These are phyloP conservation scores for Cordylochernes scorpioides DNA, from an alignment of 2,888 invertebrate genomes.

Conservation along the genomic window DNA sequence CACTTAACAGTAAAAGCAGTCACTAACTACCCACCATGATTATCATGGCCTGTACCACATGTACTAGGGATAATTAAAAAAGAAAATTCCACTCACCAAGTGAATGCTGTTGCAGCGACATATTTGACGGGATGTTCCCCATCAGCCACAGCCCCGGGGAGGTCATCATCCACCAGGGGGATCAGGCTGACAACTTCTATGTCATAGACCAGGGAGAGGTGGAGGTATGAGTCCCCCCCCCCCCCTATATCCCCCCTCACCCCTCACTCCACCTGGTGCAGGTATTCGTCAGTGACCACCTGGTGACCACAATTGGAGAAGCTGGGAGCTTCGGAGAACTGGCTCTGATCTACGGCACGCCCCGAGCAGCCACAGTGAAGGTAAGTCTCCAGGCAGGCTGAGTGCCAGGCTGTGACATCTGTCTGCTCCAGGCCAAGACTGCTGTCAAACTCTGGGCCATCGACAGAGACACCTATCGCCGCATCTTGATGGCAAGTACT, in stretches of 20 bases:
- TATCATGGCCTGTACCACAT: no score
- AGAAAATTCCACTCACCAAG: no score
- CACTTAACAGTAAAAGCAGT: no score
- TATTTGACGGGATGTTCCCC: constrained; percentile 99
- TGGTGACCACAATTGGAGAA: constrained; percentile 76
- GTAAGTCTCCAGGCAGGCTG: constrained; percentile 1
- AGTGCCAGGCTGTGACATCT: not conserved
- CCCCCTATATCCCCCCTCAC: not conserved
- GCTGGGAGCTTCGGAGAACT: constrained; percentile 95
- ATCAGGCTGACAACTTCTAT: constrained; percentile 96
- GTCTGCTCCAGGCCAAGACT: constrained; percentile 37
- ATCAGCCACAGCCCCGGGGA: constrained; percentile 73
- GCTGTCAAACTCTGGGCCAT: constrained; percentile 92
- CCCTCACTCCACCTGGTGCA: constrained; percentile 18
- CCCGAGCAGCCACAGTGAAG: constrained; percentile 86
- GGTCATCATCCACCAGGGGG: constrained; percentile 74
- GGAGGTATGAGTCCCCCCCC: constrained; percentile 33
- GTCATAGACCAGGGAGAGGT: constrained; percentile 94
- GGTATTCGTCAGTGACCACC: constrained; percentile 61
- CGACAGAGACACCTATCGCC: constrained; percentile 75
- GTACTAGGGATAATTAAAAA: no score
- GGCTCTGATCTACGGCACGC: constrained; percentile 93
- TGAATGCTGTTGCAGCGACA: constrained; percentile 43
- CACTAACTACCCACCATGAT: no score
- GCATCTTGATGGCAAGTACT: constrained; percentile 25